A percentile compares a stretch with the other conserved stretches of the same genome.
phyloP scores from a whole-genome alignment of 2,113 vertebrate genomes.

The Psilopsiagon aymara region DNA sequence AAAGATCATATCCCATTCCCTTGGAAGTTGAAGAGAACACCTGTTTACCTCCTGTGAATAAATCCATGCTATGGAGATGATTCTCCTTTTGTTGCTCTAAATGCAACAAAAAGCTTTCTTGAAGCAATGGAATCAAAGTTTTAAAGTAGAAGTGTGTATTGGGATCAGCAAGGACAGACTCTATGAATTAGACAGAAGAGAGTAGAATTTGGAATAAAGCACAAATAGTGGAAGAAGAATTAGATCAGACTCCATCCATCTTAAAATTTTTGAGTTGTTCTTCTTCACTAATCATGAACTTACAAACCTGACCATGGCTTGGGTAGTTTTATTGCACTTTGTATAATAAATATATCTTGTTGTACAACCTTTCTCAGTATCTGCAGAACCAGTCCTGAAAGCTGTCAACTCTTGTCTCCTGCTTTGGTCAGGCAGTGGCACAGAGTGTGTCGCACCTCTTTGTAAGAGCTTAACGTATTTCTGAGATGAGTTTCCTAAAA shows the following conservation, averaged over 20 bases:
- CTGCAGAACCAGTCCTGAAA: background rate
- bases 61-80: background rate
- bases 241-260: background rate
- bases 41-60: background rate
- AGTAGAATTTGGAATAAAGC: slow-evolving; percentile 51
- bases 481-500: background rate
- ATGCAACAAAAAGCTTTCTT: slow-evolving; percentile 2
- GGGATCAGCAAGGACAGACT: background rate
- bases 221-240: slow-evolving; percentile 29
- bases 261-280: background rate
- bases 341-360: background rate
- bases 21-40: slow-evolving; percentile 1
- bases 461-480: background rate
- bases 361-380: background rate
- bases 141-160: background rate
- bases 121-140: background rate
- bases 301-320: background rate
- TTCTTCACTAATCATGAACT: slow-evolving; percentile 6
- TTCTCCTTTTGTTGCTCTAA: background rate
- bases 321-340: slow-evolving; percentile 6
- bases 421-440: background rate
- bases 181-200: background rate
- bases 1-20: background rate
- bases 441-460: background rate
- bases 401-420: background rate